Base-by-base conservation (phyloP, 1,140 invertebrate genomes). In the Kradibia gibbosae region DNA sequence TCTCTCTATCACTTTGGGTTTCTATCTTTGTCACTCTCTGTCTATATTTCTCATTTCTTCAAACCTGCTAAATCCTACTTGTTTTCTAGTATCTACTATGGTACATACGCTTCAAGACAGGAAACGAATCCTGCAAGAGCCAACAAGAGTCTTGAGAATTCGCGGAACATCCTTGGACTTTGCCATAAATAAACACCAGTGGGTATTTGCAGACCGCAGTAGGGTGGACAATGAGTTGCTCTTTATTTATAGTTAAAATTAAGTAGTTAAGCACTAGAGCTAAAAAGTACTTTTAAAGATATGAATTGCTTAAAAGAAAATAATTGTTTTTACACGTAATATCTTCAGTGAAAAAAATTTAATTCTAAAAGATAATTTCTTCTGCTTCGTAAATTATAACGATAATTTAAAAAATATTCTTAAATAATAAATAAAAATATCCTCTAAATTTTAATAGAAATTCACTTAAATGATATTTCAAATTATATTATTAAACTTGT, bases 121-220 rank as follows among this genome's bases (percentile, higher is more conserved):
- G 20, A 20, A 60, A 31, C 22, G 22, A 22, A 48, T 8, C 13
- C 15, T 31, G 28, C 67, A 79, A 60, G 65, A 65, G 77, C 22
- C 48, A 5, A 22, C n/a, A 25, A 79, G 53, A 20, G 70, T 73
- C 78, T 80, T 74, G 71, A 65, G 78, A 80, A 80, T 80, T 57
- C 78, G 71, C 70, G 71, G 62, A 45, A 72, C 70, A 81, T 77
- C 42, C 79, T 72, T 48, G 45, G 45, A 57, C 81, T 78, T 78
- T 77, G 25, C 67, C 48, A 48, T 83, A 84, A 86, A 85, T 87
- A 86, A 85, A 84, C 78, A 82, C 28, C 36, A 48, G 22, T 67
- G 34, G 62, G 62, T 36, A 39, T 36, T 39, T 8, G 34, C 17
- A 22, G 36, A n/a, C 34, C n/a, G 7, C 4, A n/a, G 3, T 3